Conservation (phyloP, 2,113 vertebrate species). For the Rhynchomys soricoides region DNA sequence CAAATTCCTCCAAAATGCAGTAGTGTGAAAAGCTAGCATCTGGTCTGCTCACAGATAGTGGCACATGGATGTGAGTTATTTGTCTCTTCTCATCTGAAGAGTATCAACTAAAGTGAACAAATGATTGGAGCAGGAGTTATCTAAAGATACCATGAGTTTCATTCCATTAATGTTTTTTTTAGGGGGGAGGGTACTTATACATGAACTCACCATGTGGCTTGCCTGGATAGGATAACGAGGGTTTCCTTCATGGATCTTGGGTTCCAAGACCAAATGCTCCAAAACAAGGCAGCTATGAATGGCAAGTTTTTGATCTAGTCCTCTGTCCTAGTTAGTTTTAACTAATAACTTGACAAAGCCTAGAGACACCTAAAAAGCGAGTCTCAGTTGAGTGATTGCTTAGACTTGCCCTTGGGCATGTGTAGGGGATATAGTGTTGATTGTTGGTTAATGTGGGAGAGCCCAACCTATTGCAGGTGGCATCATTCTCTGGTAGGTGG, state of each 20-base stretch:
- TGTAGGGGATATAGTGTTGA: background rate
- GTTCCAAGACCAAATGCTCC: background rate
- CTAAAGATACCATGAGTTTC: background rate
- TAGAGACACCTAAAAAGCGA: background rate
- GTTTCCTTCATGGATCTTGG: background rate
- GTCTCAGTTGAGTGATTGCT: background rate
- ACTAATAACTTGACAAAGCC: too few species aligned
- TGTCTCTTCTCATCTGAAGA: background rate
- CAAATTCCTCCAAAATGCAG: conserved; percentile 24
- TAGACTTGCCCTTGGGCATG: background rate
- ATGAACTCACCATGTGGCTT: background rate
- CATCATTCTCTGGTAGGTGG: background rate
- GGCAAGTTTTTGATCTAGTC: background rate
- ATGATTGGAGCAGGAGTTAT: background rate
- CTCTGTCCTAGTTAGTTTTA: background rate
- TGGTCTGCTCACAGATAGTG: background rate
- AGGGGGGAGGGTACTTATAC: background rate
- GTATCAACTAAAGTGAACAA: background rate
- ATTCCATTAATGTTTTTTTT: background rate
- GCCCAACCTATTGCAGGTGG: too few species aligned
- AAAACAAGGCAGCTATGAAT: background rate
- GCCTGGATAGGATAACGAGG: background rate
- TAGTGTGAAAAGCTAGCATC: background rate
- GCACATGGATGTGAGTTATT: background rate
- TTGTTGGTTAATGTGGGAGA: background rate